Conservation (phyloP, 2,113 vertebrate species). For the Thunnus thynnus region DNA sequence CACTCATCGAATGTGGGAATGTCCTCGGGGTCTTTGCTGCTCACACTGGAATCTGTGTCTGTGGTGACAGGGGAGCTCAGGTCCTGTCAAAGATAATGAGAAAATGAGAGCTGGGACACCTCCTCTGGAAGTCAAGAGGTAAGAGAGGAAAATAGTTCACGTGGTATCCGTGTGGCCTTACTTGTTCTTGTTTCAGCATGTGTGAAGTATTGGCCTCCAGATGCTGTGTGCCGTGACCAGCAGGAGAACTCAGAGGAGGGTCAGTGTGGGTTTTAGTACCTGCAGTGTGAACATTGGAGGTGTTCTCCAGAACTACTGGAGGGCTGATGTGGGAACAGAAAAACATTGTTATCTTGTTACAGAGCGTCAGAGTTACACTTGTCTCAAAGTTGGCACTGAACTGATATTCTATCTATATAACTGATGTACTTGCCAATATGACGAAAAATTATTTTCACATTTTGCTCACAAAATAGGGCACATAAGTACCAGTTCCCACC, state of each 20-base stretch:
- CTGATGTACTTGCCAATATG: too few species aligned
- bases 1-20: slow-evolving; percentile 99
- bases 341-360: neutral
- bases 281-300: slow-evolving; percentile 70
- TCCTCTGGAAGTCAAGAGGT: slow-evolving; percentile 12
- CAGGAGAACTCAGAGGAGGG: slow-evolving; percentile 41
- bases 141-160: slow-evolving; percentile 34
- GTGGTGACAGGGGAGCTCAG: slow-evolving; percentile 78
- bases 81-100: slow-evolving; percentile 66
- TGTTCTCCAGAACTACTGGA: slow-evolving; percentile 81
- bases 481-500: slow-evolving; percentile 79
- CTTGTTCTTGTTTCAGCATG: slow-evolving; percentile 59
- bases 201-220: slow-evolving; percentile 70
- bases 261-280: slow-evolving; percentile 70
- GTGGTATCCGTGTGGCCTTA: slow-evolving; percentile 1
- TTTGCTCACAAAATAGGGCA: neutral
- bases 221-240: slow-evolving; percentile 43
- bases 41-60: slow-evolving; percentile 87
- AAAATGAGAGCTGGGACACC: slow-evolving; percentile 55
- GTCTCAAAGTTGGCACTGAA: too few species aligned
- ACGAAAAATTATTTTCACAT: neutral
- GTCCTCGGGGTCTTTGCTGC: slow-evolving; percentile 90
- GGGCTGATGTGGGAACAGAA: slow-evolving; percentile 55
- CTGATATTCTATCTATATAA: too few species aligned
- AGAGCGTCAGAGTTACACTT: neutral